Conservation (phyloP, 1,140 invertebrate species). For the Sycobia sp. region DNA sequence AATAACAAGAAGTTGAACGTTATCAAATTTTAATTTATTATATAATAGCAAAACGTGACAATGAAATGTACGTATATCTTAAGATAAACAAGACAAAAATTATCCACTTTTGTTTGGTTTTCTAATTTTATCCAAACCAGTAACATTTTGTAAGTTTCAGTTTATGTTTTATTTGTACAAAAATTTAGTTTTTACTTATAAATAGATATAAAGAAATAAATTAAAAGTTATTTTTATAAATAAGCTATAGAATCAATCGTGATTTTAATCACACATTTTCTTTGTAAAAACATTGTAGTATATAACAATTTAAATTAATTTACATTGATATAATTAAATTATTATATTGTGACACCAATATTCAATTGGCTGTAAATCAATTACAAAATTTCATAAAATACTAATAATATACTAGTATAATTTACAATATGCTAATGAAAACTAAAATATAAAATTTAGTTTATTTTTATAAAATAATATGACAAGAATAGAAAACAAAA, state of each 20-base stretch:
- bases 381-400: neutral
- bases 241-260: constrained; percentile 17
- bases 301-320: neutral
- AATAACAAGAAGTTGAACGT: neutral
- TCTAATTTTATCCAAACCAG: neutral
- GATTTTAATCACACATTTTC: constrained; percentile 7
- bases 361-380: neutral
- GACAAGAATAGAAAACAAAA: neutral
- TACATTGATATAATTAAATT: neutral
- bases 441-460: neutral
- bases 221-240: constrained; percentile 2
- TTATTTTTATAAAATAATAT: neutral
- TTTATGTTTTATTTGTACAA: constrained; percentile 22
- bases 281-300: neutral
- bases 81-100: constrained; percentile 60
- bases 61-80: constrained; percentile 51
- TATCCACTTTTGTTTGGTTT: constrained; percentile 35
- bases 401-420: constrained; percentile 1
- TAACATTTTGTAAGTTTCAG: neutral
- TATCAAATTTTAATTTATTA: constrained; percentile 53
- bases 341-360: neutral
- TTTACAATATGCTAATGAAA: neutral
- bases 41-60: constrained; percentile 50
- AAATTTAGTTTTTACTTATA: constrained; percentile 36
- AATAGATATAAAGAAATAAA: constrained; percentile 17